These are phyloP conservation scores for Drosophila longiperda DNA, from an alignment of 2,888 invertebrate genomes.

Conservation along the genomic window DNA sequence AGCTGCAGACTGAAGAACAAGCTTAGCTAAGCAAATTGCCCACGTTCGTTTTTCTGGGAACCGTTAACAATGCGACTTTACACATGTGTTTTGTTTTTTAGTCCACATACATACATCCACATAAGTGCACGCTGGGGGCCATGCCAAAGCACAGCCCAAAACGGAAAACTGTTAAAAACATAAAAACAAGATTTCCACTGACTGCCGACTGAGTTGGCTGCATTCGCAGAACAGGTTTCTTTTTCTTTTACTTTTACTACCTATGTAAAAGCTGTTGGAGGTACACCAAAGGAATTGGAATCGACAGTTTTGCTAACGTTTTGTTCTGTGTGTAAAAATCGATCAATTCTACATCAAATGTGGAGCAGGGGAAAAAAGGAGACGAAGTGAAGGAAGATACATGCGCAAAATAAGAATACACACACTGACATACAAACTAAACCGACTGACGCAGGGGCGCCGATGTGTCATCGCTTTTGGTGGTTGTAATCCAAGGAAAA, in stretches of 20 bases:
- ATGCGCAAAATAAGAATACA: constrained; percentile 64
- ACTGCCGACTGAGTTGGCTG: constrained; percentile 38
- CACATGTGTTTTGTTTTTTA: constrained; percentile 40
- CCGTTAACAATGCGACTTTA: constrained; percentile 57
- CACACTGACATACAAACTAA: constrained; percentile 35
- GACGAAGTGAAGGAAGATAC: constrained; percentile 57
- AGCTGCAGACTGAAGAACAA: constrained; percentile 37
- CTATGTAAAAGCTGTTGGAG: constrained; percentile 47
- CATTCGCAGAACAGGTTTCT: constrained; percentile 76
- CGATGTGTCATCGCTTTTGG: constrained; percentile 76
- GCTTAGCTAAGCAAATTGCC: constrained; percentile 63
- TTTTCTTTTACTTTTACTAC: constrained; percentile 41
- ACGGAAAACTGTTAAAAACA: constrained; percentile 69
- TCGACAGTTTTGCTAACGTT: constrained; percentile 30
- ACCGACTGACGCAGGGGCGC: constrained; percentile 47
- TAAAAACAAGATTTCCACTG: constrained; percentile 66
- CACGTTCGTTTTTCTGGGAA: constrained; percentile 73
- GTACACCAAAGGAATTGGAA: constrained; percentile 48
- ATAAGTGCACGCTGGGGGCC: constrained; percentile 38
- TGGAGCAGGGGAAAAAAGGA: constrained; percentile 29
- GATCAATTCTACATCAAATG: constrained; percentile 54
- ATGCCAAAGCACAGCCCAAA: constrained; percentile 63
- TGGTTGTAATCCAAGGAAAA: constrained; percentile 56
- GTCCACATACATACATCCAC: constrained; percentile 4
- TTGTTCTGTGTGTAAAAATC: constrained; percentile 68